phyloP scores from a whole-genome alignment of 2,888 invertebrate species.

The Leptinotarsa haldemani region DNA sequence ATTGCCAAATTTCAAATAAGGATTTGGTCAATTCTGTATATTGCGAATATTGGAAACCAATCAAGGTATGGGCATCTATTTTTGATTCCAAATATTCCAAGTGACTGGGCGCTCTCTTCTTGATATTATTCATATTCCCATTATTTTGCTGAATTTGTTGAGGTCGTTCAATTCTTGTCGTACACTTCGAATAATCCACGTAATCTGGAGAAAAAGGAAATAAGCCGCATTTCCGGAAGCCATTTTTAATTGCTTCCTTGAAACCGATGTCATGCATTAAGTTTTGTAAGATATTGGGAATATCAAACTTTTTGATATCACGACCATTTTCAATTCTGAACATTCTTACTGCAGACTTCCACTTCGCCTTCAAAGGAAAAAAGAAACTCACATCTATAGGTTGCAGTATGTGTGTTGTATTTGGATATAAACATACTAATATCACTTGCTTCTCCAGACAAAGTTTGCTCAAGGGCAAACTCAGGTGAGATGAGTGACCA shows the following conservation, averaged over 20 bases:
- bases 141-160: constrained; percentile 8
- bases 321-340: constrained; percentile 31
- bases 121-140: background rate
- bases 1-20: constrained; percentile 17
- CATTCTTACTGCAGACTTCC: constrained; percentile 12
- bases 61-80: constrained; percentile 16
- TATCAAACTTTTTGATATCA: constrained; percentile 19
- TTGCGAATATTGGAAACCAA: constrained; percentile 5
- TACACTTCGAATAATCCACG: constrained; percentile 19
- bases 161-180: constrained; percentile 18
- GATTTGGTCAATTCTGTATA: constrained; percentile 14
- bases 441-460: constrained; percentile 29
- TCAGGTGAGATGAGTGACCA: constrained; percentile 33
- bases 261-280: constrained; percentile 14
- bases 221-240: constrained; percentile 5
- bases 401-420: constrained; percentile 19
- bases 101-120: background rate
- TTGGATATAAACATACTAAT: constrained; percentile 20
- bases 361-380: constrained; percentile 20
- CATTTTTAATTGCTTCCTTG: constrained; percentile 8
- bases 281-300: constrained; percentile 18
- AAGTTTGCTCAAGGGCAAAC: constrained; percentile 28
- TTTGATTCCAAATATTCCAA: constrained; percentile 17
- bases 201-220: constrained; percentile 6
- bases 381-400: constrained; percentile 36